Base-by-base conservation (phyloP, 2,888 invertebrate species). In the Drosophila recens region DNA sequence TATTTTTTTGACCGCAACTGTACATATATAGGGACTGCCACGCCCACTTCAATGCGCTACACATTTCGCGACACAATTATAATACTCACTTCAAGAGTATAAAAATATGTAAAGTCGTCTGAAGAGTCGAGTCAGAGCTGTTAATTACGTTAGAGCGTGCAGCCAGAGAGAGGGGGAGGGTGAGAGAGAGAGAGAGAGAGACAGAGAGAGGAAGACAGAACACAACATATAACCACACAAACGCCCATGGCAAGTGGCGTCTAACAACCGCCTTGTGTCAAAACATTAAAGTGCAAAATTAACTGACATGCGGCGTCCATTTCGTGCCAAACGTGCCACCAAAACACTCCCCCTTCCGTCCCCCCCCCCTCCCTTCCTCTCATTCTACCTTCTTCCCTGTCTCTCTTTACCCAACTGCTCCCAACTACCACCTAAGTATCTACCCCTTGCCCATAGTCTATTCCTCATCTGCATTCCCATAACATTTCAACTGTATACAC, bases 201-300 rank as follows among this genome's bases (percentile, higher is more conserved):
- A 38, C 33, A 11, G 15, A 15, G 15, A 13, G 38, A n/a, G 15
- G 20, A 11, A 20, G 15, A 59, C 27, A 27, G 27, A 27, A 27
- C 34, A n/a, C 11, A 15, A 36, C 49, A 61, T 23, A 33, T 15
- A 54, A 27, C 5, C 48, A n/a, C 48, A 70, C 15, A 36, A 46
- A n/a, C 17, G 43, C 34, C 56, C 43, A 10, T 63, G 57, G 72
- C 74, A 80, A 79, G 81, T 80, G 79, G 78, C 68, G 64, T 81
- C 75, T 80, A 80, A 80, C 79, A 80, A 78, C 62, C 75, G 82
- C 67, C 69, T 75, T 78, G 82, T 79, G 82, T 79, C 82, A 79
- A 71, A 80, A 72, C 79, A 81, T 80, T 80, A 80, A 80, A 80
- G 82, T 75, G 82, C 78, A 78, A 72, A 81, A 78, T 80, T 75